A percentile compares a stretch with the other conserved stretches of the same genome.
phyloP scores from a whole-genome alignment of 2,888 invertebrate genomes.

The Polietes domitor region DNA sequence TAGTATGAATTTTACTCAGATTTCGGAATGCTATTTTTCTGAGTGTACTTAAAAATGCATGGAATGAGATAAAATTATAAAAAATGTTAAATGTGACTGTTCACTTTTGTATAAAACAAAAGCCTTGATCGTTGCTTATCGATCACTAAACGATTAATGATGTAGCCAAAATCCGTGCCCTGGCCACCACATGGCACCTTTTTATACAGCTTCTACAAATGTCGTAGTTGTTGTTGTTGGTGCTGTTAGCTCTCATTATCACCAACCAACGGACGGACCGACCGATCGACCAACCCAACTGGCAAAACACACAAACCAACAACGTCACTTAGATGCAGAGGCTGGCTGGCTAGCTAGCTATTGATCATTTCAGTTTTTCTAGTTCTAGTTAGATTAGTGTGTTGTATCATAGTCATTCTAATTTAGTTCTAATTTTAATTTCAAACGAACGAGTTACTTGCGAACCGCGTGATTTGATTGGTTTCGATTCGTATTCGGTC shows the following conservation, averaged over 20 bases:
- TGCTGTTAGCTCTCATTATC: constrained; percentile 22
- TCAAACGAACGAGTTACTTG: constrained; percentile 59
- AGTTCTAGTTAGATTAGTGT: not conserved
- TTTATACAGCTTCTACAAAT: not conserved
- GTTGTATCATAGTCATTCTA: constrained; percentile 22
- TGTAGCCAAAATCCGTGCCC: not conserved
- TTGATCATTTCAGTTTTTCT: constrained; percentile 22
- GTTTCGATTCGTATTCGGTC: constrained; percentile 34
- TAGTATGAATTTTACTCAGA: no score
- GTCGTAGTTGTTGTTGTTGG: not conserved
- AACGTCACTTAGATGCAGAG: constrained; percentile 21
- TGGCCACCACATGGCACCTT: not conserved
- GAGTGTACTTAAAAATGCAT: no score
- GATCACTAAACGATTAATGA: no score
- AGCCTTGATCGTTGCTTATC: no score
- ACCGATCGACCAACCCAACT: not conserved
- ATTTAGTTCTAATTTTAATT: constrained; percentile 65
- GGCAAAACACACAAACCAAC: not conserved
- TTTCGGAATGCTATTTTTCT: no score
- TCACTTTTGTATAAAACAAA: not conserved
- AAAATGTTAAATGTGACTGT: no score
- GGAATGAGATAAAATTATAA: no score
- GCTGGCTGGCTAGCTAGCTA: no score
- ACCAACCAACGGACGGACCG: not conserved
- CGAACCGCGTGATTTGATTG: constrained; percentile 56